Conservation (phyloP, 2,888 invertebrate genomes). For the Vannuccia rotundouncinata region DNA sequence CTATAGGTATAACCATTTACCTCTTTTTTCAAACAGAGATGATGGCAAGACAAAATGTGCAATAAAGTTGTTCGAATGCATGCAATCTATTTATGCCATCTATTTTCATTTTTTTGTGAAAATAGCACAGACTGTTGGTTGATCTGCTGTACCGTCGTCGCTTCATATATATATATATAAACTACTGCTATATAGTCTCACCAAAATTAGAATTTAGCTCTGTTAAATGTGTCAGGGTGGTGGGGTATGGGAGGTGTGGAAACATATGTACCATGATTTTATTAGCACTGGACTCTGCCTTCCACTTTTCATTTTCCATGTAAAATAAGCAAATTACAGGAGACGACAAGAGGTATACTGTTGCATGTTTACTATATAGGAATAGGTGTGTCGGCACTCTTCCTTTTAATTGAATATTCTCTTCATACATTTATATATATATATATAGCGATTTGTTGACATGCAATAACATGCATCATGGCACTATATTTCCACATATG, state of each 20-base stretch:
- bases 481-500: too few species aligned
- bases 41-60: background rate
- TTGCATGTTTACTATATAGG: too few species aligned
- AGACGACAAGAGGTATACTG: background rate
- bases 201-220: too few species aligned
- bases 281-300: background rate
- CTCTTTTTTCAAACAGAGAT: background rate
- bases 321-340: background rate
- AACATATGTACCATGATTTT: background rate
- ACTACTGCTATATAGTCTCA: too few species aligned
- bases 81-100: background rate
- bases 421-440: too few species aligned
- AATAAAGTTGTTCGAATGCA: background rate
- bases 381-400: background rate
- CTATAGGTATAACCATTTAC: background rate
- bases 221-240: background rate
- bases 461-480: too few species aligned
- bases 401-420: too few species aligned
- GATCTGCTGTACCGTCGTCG: background rate
- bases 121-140: background rate
- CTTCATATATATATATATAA: too few species aligned
- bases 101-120: background rate
- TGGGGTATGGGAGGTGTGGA: background rate
- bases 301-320: background rate
- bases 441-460: too few species aligned